Evolutionary conservation across 2,888 invertebrate species (phyloP).

Genomic region (Hecatera dysodea): DNA sequence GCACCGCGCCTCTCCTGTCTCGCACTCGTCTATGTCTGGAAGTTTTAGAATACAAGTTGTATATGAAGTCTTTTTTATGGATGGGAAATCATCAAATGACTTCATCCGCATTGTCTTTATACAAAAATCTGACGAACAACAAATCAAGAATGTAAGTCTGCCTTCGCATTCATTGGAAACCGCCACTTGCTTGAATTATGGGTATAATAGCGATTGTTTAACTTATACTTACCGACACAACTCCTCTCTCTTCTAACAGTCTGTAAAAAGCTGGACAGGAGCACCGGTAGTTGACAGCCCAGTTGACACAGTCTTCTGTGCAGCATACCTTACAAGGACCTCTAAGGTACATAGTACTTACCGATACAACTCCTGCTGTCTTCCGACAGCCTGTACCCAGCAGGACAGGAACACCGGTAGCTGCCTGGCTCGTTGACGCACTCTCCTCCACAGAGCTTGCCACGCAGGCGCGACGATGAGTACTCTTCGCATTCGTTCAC

Average conservation of each 20-base stretch:
- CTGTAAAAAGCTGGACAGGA: conserved; percentile 96
- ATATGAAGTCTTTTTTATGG: no score
- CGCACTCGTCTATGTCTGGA: conserved; percentile 95
- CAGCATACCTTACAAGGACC: conserved; percentile 85
- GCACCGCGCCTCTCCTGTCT: conserved; percentile 94
- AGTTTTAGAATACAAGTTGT: no score
- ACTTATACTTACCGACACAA: conserved; percentile 96
- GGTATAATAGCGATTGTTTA: no score
- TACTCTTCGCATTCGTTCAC: conserved; percentile 93
- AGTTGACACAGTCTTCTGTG: conserved; percentile 98
- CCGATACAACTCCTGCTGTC: conserved; percentile 96
- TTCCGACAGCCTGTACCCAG: conserved; percentile 94
- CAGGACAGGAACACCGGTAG: conserved; percentile 96
- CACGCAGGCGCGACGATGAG: conserved; percentile 86
- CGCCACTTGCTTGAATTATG: no score
- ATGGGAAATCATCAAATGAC: no score
- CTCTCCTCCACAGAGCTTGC: conserved; percentile 95
- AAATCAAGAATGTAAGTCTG: no score
- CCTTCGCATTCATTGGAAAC: no score
- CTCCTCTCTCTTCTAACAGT: conserved; percentile 94
- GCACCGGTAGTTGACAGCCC: conserved; percentile 97
- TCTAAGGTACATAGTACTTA: conserved; percentile 73
- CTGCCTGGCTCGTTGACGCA: conserved; percentile 97
- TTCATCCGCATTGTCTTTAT: no score
- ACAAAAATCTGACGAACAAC: no score